Evolutionary conservation across 2,113 vertebrate genomes (phyloP).

Genomic region (Isichthys henryi): DNA sequence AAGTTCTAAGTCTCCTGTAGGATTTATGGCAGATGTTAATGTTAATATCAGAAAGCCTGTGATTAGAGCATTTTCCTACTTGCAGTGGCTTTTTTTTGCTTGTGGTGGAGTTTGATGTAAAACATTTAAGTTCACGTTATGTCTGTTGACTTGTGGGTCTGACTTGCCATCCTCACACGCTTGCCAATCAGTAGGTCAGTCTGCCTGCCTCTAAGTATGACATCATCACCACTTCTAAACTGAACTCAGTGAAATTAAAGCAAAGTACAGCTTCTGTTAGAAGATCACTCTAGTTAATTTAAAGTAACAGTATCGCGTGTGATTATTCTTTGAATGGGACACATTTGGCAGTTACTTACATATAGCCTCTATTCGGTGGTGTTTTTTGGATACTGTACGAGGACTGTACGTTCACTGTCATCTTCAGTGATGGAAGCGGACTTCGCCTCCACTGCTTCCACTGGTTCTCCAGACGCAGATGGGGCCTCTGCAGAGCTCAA

Average conservation of each 20-base stretch:
- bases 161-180: not conserved
- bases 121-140: not conserved
- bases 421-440: not conserved
- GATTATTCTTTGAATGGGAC: not conserved
- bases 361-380: not conserved
- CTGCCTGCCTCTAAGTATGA: not conserved
- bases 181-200: not conserved
- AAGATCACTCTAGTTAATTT: not conserved
- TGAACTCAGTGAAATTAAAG: not conserved
- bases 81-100: not conserved
- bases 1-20: not conserved
- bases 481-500: not conserved
- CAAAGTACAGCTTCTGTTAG: not conserved
- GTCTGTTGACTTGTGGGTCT: not conserved
- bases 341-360: not conserved
- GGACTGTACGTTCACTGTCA: not conserved
- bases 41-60: not conserved
- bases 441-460: not conserved
- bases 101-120: not conserved
- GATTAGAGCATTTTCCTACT: not conserved
- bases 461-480: not conserved
- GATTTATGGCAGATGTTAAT: not conserved
- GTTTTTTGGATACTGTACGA: not conserved
- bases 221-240: not conserved
- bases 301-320: not conserved